Base-by-base conservation (phyloP, 2,888 invertebrate genomes). In the Mimumesa dahlbomi region DNA sequence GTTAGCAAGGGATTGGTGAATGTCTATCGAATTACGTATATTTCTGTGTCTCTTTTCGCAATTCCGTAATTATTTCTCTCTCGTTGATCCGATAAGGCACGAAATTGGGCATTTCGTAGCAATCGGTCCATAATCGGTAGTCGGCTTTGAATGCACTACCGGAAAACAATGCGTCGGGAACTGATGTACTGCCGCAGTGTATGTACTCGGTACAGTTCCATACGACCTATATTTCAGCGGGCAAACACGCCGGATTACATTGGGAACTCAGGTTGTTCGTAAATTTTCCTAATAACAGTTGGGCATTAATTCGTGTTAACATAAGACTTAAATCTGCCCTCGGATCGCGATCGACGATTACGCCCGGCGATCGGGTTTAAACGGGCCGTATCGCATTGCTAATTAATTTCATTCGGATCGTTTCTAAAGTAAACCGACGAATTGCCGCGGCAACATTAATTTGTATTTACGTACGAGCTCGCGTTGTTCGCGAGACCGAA, bases 91-190 rank as follows among this genome's bases (percentile, higher is more conserved):
- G 13, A 40, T 14, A 42, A 62, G 31, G 14, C 14, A 16, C 11
- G 14, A 22, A 22, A 22, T 25, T 52, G 21, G 22, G 22, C 13
- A 11, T 11, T 21, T 54, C 43, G 25, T 25, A 16, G 42, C 21
- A 54, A 64, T 54, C 49, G n/a, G 49, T 45, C 43, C 16, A 64
- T 56, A 54, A 64, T 56, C 49, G 54, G 57, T 40, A 25, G 49
- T 14, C 25, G 16, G 45, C 38, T 52, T 42, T 16, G 18, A 16
- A 38, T 38, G 25, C n/a, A n/a, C n/a, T 67, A 45, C 18, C 34
- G 25, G 67, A 65, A 52, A 65, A 67, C 57, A 65, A 57, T 67
- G 65, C 34, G 22, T 22, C 57, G 56, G 53, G 64, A 67, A 65
- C 56, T 57, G 50, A 5, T 18, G 18, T 36, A 18, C 42, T 42